A percentile compares a stretch with the other conserved stretches of the same genome.
Evolutionary conservation across 2,888 invertebrate species (phyloP).

Genomic region (Xylota segnis): DNA sequence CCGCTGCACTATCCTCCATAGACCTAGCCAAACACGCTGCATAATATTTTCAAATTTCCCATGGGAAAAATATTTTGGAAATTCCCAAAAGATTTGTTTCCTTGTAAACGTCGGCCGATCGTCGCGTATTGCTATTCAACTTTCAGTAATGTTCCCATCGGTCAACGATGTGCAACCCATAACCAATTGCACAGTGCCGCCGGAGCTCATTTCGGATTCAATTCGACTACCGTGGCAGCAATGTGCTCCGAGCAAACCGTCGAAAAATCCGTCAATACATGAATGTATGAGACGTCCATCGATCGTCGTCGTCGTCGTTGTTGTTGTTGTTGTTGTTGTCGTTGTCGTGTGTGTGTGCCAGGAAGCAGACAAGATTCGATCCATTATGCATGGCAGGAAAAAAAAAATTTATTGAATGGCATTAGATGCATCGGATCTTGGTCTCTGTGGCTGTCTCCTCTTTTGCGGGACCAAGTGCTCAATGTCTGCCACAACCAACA

Average conservation of each 20-base stretch:
- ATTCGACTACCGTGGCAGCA: constrained; percentile 23
- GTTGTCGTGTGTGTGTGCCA: constrained; percentile 59
- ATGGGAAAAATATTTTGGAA: constrained; percentile 68
- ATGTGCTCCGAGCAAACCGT: constrained; percentile 52
- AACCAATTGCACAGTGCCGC: constrained; percentile 30
- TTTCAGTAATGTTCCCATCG: constrained; percentile 73
- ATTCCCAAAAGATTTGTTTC: constrained; percentile 60
- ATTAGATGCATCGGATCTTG: constrained; percentile 59
- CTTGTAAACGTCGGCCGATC: constrained; percentile 42
- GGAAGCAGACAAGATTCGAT: constrained; percentile 73
- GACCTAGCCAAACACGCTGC: too few species aligned
- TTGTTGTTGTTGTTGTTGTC: too few species aligned
- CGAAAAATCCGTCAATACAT: constrained; percentile 58
- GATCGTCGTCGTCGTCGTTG: constrained; percentile 16
- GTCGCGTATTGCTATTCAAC: constrained; percentile 65
- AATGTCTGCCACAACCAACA: constrained; percentile 73
- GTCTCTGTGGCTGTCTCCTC: constrained; percentile 38
- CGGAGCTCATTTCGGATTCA: constrained; percentile 69
- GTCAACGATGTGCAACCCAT: constrained; percentile 48
- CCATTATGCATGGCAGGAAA: constrained; percentile 68
- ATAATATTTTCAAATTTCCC: constrained; percentile 41
- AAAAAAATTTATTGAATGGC: constrained; percentile 55
- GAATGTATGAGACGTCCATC: constrained; percentile 60
- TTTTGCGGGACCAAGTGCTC: constrained; percentile 62
- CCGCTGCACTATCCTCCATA: too few species aligned